Base-by-base conservation (phyloP, 2,113 vertebrate species). In the Entelurus aequoreus region DNA sequence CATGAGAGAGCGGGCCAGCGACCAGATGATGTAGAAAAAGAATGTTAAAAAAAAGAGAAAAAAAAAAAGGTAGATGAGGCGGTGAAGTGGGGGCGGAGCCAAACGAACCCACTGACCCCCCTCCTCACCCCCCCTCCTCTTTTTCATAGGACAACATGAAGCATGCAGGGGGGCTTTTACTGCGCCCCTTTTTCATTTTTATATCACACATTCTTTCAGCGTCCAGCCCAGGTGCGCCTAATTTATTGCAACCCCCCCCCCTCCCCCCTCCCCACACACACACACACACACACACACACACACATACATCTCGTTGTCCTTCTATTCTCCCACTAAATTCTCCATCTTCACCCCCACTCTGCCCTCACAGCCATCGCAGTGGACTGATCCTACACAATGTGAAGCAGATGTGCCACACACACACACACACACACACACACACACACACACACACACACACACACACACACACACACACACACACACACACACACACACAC, bases 391-490 rank as follows among this genome's bases (percentile, higher is more conserved):
- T 77, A 66, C 57, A 53, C 80, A 84, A 88, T 83, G 77, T 60
- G 78, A 88, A 88, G 79, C 86, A 88, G 86, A 88, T 88, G 86
- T 88, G 80, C 73, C 57, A 71, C 50, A 75, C 47, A 56, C 79
- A 57, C 70, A 68, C 63, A 53, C 50, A 65, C 46, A 53, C 35
- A 63, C 38, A 50, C 62, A 42, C 68, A 81, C 55, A 59, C 78
- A 64, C 65, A 19, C 19, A 19, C 19, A 19, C 19, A 19, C 19
- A 19, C 19, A 19, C 19, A 19, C 19, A 19, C 19, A 19, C 19
- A 71, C 50, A 75, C 47, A 56, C 79, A 57, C 70, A 68, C 63
- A 53, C 50, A 65, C 46, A 53, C 35, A 63, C 38, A 50, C 62
- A 42, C 68, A 81, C 55, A 59, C 78, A 63, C 66, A 56, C 79